Conservation (phyloP, 1,140 invertebrate species). For the Microvelia longipes region DNA sequence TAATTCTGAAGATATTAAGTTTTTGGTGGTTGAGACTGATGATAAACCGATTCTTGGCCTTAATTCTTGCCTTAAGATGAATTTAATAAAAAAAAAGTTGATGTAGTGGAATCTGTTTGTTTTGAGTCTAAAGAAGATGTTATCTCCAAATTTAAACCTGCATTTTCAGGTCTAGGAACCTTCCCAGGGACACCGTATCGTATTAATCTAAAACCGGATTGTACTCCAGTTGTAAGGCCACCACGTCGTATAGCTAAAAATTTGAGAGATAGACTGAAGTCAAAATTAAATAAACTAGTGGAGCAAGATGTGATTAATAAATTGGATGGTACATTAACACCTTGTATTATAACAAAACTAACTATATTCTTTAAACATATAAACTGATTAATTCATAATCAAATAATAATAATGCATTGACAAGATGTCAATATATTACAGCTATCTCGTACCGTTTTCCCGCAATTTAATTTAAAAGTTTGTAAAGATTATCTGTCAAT, state of each 20-base stretch:
- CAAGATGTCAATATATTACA: too few relatives aligned
- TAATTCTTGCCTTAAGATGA: background rate
- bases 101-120: background rate
- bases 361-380: too few relatives aligned
- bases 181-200: slow-evolving; percentile 6
- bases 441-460: too few relatives aligned
- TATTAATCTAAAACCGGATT: slow-evolving; percentile 2
- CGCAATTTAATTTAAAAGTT: too few relatives aligned
- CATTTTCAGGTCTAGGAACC: background rate
- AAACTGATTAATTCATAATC: too few relatives aligned
- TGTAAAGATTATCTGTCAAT: too few relatives aligned
- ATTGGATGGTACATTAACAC: background rate
- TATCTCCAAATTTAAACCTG: background rate
- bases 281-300: slow-evolving; percentile 6
- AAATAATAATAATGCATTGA: too few relatives aligned
- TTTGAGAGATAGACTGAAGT: slow-evolving; percentile 7
- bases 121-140: background rate
- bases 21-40: slow-evolving; percentile 2
- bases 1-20: slow-evolving; percentile 3
- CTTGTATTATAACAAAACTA: too few relatives aligned
- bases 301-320: slow-evolving; percentile 4
- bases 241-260: slow-evolving; percentile 8
- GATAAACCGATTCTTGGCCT: slow-evolving; percentile 10
- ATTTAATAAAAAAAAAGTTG: slow-evolving; percentile 9
- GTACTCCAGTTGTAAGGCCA: slow-evolving; percentile 1